Conservation (phyloP, 2,797 vertebrate genomes). For the Cossypha niveicapilla region DNA sequence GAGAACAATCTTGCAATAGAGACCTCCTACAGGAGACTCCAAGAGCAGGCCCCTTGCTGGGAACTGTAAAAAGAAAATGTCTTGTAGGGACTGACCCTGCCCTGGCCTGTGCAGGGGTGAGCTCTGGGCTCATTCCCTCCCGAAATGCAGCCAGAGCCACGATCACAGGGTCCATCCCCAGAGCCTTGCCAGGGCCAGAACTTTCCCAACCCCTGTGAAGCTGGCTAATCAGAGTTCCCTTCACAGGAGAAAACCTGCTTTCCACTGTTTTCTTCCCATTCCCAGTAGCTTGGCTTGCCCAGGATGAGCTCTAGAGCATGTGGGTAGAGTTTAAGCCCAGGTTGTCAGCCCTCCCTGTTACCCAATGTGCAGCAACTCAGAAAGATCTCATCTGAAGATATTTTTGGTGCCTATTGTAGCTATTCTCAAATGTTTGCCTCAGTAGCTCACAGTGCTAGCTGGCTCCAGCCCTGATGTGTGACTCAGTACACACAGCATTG, state of each 20-base stretch:
- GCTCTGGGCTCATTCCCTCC: background rate
- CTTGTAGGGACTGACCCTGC: background rate
- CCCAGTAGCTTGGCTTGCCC: background rate
- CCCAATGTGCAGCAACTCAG: slow-evolving; percentile 48
- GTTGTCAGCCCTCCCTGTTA: slow-evolving; percentile 27
- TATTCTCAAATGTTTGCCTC: slow-evolving; percentile 59
- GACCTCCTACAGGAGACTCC: background rate
- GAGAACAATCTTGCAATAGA: background rate
- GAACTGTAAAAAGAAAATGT: background rate
- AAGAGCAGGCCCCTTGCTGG: background rate
- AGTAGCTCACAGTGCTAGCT: slow-evolving; percentile 44
- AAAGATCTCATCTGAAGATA: slow-evolving; percentile 54
- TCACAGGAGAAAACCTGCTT: background rate
- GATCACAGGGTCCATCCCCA: background rate
- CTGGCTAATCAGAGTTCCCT: background rate
- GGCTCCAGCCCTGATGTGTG: slow-evolving; percentile 51
- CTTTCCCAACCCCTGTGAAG: background rate
- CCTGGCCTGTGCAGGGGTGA: background rate
- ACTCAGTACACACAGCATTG: slow-evolving; percentile 48
- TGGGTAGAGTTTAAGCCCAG: slow-evolving; percentile 3
- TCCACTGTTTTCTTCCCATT: background rate
- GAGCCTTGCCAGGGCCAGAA: background rate
- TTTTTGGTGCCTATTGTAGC: slow-evolving; percentile 64
- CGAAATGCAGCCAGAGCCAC: background rate
- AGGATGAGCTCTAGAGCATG: slow-evolving; percentile 16